These are phyloP conservation scores for Stenolophus ochropezus DNA, from an alignment of 2,888 invertebrate species.

Conservation along the genomic window DNA sequence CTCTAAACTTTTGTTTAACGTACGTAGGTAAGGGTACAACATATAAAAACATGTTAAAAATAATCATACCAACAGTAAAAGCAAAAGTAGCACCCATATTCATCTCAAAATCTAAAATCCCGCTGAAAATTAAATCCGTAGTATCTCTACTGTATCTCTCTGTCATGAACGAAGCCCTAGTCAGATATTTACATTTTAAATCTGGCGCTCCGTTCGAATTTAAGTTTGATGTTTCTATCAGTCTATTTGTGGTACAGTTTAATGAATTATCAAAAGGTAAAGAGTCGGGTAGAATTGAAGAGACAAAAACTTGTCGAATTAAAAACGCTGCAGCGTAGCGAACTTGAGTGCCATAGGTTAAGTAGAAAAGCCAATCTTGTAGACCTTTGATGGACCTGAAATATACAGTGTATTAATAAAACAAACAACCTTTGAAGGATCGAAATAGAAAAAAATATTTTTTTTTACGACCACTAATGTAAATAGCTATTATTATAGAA, in stretches of 20 bases:
- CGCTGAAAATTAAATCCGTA: slow-evolving; percentile 76
- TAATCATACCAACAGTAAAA: slow-evolving; percentile 86
- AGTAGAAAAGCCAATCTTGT: slow-evolving; percentile 87
- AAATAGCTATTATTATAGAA: too few species aligned
- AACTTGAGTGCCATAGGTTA: slow-evolving; percentile 86
- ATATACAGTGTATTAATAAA: neutral
- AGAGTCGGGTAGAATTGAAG: slow-evolving; percentile 74
- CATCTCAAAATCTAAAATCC: slow-evolving; percentile 82
- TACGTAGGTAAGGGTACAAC: slow-evolving; percentile 89
- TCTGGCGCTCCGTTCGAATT: slow-evolving; percentile 73
- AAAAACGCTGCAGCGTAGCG: slow-evolving; percentile 87
- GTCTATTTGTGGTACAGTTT: slow-evolving; percentile 75
- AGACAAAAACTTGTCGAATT: slow-evolving; percentile 81
- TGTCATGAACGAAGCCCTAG: slow-evolving; percentile 82
- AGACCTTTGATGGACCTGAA: slow-evolving; percentile 84
- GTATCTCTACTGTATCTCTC: slow-evolving; percentile 81
- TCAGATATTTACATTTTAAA: slow-evolving; percentile 80
- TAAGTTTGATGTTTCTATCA: slow-evolving; percentile 76
- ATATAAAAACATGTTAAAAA: slow-evolving; percentile 90
- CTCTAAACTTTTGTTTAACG: slow-evolving; percentile 91
- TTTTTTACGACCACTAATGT: too few species aligned
- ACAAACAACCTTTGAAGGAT: neutral
- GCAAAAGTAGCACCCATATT: slow-evolving; percentile 89
- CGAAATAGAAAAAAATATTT: too few species aligned
- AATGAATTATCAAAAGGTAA: slow-evolving; percentile 73